These are phyloP conservation scores for Sepiola atlantica DNA, from an alignment of 2,888 invertebrate genomes.

Conservation along the genomic window DNA sequence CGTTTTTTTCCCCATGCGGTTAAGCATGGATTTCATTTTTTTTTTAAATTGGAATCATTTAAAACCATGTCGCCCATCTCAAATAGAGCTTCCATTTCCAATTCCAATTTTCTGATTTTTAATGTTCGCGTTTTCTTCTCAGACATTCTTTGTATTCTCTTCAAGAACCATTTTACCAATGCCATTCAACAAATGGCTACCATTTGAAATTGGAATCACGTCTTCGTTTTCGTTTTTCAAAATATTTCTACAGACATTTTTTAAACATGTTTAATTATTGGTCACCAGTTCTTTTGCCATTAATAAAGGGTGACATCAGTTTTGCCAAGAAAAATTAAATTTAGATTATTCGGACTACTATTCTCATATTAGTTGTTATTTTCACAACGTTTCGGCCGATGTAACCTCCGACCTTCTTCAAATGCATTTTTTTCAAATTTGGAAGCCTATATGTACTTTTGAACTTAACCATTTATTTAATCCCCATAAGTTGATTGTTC, in stretches of 20 bases:
- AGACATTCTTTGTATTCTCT: neutral
- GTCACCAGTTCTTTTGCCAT: neutral
- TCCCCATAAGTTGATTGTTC: too few species aligned
- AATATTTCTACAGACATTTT: neutral
- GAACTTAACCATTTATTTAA: too few species aligned
- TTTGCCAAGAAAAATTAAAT: too few species aligned
- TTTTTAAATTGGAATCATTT: too few species aligned
- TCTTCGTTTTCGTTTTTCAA: neutral
- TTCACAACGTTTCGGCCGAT: too few species aligned
- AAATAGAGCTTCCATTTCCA: slow-evolving; percentile 11
- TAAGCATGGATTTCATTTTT: neutral
- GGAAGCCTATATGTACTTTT: too few species aligned
- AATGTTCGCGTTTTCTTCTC: neutral
- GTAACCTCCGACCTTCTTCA: too few species aligned
- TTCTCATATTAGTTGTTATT: too few species aligned
- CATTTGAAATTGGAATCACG: neutral
- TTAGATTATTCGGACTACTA: too few species aligned
- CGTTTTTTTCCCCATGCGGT: neutral
- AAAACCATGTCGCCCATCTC: neutral
- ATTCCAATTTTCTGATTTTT: neutral
- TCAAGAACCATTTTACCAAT: neutral
- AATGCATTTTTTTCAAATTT: too few species aligned
- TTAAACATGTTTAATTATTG: neutral
- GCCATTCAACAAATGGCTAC: neutral
- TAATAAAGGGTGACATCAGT: too few species aligned